A percentile compares a stretch with the other conserved stretches of the same genome.
Conservation (phyloP, 2,113 vertebrate genomes). For the Melanerpes formicivorus region DNA sequence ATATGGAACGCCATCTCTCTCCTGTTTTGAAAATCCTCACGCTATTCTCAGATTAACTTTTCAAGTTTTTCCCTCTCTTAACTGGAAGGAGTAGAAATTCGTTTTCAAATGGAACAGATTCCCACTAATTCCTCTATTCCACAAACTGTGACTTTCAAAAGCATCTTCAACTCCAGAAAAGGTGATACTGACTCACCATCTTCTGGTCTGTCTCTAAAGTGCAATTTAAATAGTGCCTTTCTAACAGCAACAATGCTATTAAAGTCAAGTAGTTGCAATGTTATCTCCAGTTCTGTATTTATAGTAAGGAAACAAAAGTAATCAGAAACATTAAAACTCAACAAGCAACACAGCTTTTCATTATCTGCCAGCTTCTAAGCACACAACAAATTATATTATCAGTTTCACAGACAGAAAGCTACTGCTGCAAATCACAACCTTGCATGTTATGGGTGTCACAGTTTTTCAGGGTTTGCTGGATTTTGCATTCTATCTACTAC, state of each 20-base stretch:
- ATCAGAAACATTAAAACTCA: neutral
- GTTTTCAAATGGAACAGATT: neutral
- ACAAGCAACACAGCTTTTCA: neutral
- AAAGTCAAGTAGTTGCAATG: neutral
- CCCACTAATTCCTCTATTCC: neutral
- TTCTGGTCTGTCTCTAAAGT: neutral
- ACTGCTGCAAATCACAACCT: neutral
- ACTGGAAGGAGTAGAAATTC: neutral
- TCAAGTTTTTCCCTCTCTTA: neutral
- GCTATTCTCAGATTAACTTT: neutral
- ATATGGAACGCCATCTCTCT: neutral
- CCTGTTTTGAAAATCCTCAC: neutral
- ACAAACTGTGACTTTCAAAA: neutral
- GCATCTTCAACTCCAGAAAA: neutral
- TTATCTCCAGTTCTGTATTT: neutral
- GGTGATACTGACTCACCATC: neutral
- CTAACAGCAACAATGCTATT: neutral
- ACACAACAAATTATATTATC: neutral
- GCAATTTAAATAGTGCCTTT: neutral
- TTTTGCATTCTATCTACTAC: neutral
- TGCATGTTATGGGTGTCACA: accelerated
- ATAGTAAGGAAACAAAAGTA: neutral
- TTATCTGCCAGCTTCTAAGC: neutral
- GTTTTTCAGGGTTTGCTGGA: neutral
- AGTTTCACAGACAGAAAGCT: neutral